Evolutionary conservation across 1,140 invertebrate genomes (phyloP).

Genomic region (Luehdorfia chinensis): DNA sequence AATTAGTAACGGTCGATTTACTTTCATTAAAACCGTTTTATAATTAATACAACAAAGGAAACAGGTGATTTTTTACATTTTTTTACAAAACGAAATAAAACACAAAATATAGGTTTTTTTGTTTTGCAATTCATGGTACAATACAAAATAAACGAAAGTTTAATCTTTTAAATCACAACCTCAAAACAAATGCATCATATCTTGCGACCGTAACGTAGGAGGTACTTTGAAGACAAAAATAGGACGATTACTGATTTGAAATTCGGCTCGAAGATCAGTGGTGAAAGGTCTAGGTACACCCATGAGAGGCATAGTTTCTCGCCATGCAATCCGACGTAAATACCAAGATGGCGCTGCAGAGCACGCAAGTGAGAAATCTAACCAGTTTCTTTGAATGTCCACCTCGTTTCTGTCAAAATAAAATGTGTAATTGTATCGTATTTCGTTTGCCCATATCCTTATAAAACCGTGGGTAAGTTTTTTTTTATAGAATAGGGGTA

Average conservation of each 20-base stretch:
- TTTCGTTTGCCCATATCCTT: too few species aligned
- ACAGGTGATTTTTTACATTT: too few species aligned
- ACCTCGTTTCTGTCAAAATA: conserved; percentile 27
- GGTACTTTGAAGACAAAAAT: conserved; percentile 49
- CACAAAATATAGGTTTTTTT: too few species aligned
- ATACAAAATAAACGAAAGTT: background rate
- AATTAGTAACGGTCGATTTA: too few species aligned
- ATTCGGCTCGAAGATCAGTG: conserved; percentile 36
- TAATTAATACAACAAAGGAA: too few species aligned
- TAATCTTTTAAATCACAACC: background rate
- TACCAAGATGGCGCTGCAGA: conserved; percentile 46
- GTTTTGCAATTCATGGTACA: too few species aligned
- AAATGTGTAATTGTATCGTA: too few species aligned
- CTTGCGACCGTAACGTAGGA: conserved; percentile 26
- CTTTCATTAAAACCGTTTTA: too few species aligned
- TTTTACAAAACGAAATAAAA: too few species aligned
- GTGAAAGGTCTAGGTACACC: conserved; percentile 40
- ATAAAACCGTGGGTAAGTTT: too few species aligned
- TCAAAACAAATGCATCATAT: conserved; percentile 24
- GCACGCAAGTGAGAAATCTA: conserved; percentile 38
- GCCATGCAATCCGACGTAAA: conserved; percentile 45
- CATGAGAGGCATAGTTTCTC: conserved; percentile 39
- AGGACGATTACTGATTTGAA: conserved; percentile 42
- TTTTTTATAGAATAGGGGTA: too few species aligned
- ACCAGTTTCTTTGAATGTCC: conserved; percentile 33